Base-by-base conservation (phyloP, 2,888 invertebrate genomes). In the Drosophila prostipennis region DNA sequence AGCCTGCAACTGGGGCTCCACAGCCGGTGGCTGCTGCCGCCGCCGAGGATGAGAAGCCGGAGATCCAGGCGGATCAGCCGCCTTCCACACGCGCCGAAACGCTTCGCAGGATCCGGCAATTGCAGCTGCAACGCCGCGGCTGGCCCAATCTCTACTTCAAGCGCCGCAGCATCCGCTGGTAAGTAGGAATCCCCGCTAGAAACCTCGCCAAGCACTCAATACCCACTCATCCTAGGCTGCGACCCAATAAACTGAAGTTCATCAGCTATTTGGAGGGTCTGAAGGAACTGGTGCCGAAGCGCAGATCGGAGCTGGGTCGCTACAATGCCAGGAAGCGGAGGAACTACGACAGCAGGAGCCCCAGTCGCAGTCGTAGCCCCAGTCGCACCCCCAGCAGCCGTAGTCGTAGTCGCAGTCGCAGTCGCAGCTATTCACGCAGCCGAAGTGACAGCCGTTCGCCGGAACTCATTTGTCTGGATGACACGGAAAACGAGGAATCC, bases 401-500 rank as follows among this genome's bases (percentile, higher is more conserved):
- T 26, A 34, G 46, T 13, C 37, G 32, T 7, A 61, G 52, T 10
- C 51, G 42, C 10, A 52, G 52, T 13, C 51, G 46, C 13, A 52
- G 26, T 23, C 16, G 37, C 6, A 69, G 52, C 46, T 32, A 16
- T 10, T 32, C 32, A 5, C 14, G 14, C 2, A 46, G 46, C 6
- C 53, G 36, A 10, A 81, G 77, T 14, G 34, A 0, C 14, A 74
- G 54, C 19, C 39, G 14, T 11, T 80, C 82, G 8, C 75, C 78
- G 0, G 84, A 86, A 8, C 56, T 85, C 0, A 81, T 85, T 6
- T 85, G 84, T 14, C 57, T 85, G 49, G 86, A 86, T 26, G 84
- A 86, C 36, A 84, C 86, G 3, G 84, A 84, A 42, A 83, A 85
- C 39, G 84, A 85, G 7, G 86, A 85, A 7, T 79, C 86, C 2